Base-by-base conservation (phyloP, 2,888 invertebrate genomes). In the Odontothrips loti region DNA sequence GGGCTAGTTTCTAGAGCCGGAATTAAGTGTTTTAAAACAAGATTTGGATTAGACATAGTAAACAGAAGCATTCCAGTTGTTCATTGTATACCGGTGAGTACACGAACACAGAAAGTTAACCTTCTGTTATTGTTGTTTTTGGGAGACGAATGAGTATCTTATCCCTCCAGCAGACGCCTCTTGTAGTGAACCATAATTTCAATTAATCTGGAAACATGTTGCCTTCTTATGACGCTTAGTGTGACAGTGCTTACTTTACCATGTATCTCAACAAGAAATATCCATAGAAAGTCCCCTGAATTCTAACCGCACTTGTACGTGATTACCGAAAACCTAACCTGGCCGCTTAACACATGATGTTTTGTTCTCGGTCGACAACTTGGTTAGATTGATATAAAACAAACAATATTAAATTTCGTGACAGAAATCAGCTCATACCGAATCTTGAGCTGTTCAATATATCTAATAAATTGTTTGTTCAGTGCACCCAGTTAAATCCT, bases 141-240 rank as follows among this genome's bases (percentile, higher is more conserved):
- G 34, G 3, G 34, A 6, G 34, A 43, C 58, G 58, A 58, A 58
- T 15, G 58, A 20, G 58, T 17, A 58, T 58, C 17, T 11, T 58
- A 58, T 15, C 58, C 58, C 68, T 27, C 68, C 10, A 75, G 68
- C 68, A 75, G 68, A 75, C 68, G 68, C 68, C 68, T 11, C 68
- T 20, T 12, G 58, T 23, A 12, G 11, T 23, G 0, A 15, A 15
- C 58, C 34, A 6, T 6, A 43, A 58, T 75, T 75, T 75, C 10
- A 9, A 75, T 75, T 20, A n/a, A 17, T 58, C n/a, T 58, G 34
- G 2, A 2, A 2, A 43, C 6, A 4, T 43, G 34, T 43, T 43
- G 3, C 34, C 2, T 6, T 43, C 34, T 43, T 43, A 43, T 43
- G 2, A 43, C 34, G 2, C 6, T 2, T 43, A 6, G 34, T 2